Evolutionary conservation across 2,113 vertebrate species (phyloP), one percentile per base, ranked within the genome.

Genomic region (Mus pahari): DNA sequence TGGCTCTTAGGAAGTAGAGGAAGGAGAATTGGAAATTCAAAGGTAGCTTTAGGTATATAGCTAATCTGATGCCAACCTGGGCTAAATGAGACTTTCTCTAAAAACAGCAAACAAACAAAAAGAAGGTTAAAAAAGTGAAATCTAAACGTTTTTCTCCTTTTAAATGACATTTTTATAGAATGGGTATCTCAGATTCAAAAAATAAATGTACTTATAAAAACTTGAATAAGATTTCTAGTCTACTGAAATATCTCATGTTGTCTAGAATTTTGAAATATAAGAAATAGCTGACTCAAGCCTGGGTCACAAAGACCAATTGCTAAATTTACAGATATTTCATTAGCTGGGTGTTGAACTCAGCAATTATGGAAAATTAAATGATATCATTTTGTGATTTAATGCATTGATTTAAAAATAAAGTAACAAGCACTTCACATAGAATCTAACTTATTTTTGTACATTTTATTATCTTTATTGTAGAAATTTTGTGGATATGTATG

Each of bases 321-420:
- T 60, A 39, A 48, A 53, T 83, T 77, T 88, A 62, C 36, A 71
- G 91, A 19, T 55, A 77, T 93, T 75, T 90, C 90, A 22, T 88
- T 88, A 91, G 17, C 19, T 70, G 81, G 31, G 60, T 83, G 17
- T 78, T 81, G 71, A 86, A 53, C 60, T 75, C 0, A 64, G 24
- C 19, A 62, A 13, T 55, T 92, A 58, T 68, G 58, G 94, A 92
- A 77, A 83, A 78, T 17, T 87, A 90, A 86, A 77, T 93, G 39
- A 81, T 45, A 87, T 90, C 20, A 95, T 90, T 10, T 78, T 93
- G 70, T 17, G 55, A 77, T 64, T 60, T 33, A 92, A 64, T 77
- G 87, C 7, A 60, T 68, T 89, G 31, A 53, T 20, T 79, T 81
- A 90, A 89, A 92, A 75, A 50, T 26, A 33, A 89, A 78, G 42